Conservation (phyloP, 2,797 vertebrate species). For the Dermochelys coriacea region DNA sequence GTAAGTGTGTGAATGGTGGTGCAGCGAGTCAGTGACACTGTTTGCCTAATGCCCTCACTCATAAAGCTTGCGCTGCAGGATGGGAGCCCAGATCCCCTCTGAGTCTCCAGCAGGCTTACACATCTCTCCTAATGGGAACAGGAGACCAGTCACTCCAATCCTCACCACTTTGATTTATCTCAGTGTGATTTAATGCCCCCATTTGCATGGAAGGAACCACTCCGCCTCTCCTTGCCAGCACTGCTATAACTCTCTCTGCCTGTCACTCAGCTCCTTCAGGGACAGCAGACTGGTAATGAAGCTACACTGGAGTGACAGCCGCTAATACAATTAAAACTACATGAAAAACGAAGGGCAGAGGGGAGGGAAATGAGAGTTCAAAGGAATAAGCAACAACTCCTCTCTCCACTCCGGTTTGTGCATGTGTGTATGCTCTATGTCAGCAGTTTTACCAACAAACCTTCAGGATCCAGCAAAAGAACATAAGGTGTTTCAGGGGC, state of each 20-base stretch:
- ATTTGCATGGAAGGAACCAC: not conserved
- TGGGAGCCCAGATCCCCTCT: not conserved
- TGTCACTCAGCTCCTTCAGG: not conserved
- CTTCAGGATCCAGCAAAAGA: not conserved
- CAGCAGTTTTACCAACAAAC: not conserved
- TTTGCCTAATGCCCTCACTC: slow-evolving; percentile 22
- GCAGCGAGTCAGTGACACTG: not conserved
- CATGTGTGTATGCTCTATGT: not conserved
- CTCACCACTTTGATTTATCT: not conserved
- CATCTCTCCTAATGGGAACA: not conserved
- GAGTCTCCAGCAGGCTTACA: slow-evolving; percentile 29
- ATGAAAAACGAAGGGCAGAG: not conserved
- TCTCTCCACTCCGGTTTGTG: not conserved
- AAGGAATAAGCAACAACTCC: not conserved
- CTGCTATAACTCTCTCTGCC: not conserved
- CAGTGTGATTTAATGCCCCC: rapidly evolving
- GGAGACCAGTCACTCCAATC: not conserved
- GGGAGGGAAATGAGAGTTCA: not conserved
- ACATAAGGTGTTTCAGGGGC: not conserved
- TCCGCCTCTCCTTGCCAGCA: rapidly evolving
- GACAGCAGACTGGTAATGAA: not conserved
- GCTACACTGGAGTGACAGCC: not conserved
- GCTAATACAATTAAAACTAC: not conserved
- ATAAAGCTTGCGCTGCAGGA: not conserved
- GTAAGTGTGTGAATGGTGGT: not conserved